Evolutionary conservation across 1,140 invertebrate genomes (phyloP), one percentile per base, ranked within the genome.

Genomic region (Lordiphosa collinella): DNA sequence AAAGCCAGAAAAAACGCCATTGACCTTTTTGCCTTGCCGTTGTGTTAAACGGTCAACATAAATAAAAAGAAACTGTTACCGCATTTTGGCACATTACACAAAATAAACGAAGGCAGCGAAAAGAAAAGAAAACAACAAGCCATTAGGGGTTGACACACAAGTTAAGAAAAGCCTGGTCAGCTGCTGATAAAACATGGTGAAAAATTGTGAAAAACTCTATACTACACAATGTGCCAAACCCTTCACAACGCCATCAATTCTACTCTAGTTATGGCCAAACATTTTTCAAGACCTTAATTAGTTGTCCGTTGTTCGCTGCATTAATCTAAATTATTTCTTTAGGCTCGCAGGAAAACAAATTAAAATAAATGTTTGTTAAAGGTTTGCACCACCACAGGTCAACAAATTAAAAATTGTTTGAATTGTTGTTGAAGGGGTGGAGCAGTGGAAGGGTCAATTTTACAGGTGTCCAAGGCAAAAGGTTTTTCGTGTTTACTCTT

Each of bases 251-350:
- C 29, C 29, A 44, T 44, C 41, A 25, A 44, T 44, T 44, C 22
- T 44, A 25, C 22, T 29, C 29, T 29, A 29, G 25, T 29, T 29
- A 29, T 29, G 5, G 1, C 2, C 1, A 54, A 51, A 52, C 64
- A 68, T 68, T 68, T 68, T 47, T 62, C 37, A 48, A 44, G 18
- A 31, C 41, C 41, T 44, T 44, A 44, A 44, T 44, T 44, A 44
- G 41, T 29, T 44, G 7, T 44, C 22, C 22, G n/a, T n/a, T 44
- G 41, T 44, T 44, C 29, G 25, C 25, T 8, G 25, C 25, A 29
- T 29, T 29, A 29, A 29, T 29, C 25, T 31, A 25, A 13, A 31
- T 14, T 29, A 29, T 44, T 44, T 44, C 11, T 12, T 29, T 25
- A 4, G 25, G 41, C 22, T 44, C 41, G 29, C 29, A 10, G 18